Conservation (phyloP, 2,113 vertebrate genomes). For the Tauraco erythrolophus region DNA sequence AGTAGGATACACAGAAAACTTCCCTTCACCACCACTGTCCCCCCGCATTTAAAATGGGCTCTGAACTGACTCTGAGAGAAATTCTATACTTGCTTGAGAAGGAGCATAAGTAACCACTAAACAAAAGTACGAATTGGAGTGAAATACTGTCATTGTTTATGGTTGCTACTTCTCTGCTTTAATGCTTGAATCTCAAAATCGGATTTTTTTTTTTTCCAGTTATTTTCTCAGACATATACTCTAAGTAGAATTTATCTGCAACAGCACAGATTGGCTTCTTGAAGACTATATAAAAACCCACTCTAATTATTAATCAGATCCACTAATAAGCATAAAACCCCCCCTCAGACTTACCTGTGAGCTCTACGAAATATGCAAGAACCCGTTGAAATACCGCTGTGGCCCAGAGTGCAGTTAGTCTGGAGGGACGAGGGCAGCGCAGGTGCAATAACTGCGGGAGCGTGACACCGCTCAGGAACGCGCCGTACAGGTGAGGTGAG, state of each 20-base stretch:
- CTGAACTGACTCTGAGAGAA: background rate
- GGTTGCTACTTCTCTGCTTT: background rate
- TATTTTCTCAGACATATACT: background rate
- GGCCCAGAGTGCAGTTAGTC: background rate
- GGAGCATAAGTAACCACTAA: background rate
- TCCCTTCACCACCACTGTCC: background rate
- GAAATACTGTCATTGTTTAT: background rate
- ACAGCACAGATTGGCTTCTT: background rate
- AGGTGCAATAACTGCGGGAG: background rate
- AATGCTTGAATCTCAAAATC: background rate
- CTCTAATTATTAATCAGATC: background rate
- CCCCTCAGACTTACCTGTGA: constrained; percentile 9
- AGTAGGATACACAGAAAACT: background rate
- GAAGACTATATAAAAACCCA: background rate
- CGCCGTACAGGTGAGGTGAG: background rate
- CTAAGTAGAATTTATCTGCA: background rate
- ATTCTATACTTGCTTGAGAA: background rate
- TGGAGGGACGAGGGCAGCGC: background rate
- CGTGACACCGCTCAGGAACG: background rate
- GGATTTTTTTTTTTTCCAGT: background rate
- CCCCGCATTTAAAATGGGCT: background rate
- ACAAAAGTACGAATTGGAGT: background rate
- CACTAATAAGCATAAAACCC: background rate
- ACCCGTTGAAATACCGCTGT: background rate
- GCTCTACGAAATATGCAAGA: background rate